phyloP scores from a whole-genome alignment of 2,888 invertebrate species.

The Scotopteryx bipunctaria region DNA sequence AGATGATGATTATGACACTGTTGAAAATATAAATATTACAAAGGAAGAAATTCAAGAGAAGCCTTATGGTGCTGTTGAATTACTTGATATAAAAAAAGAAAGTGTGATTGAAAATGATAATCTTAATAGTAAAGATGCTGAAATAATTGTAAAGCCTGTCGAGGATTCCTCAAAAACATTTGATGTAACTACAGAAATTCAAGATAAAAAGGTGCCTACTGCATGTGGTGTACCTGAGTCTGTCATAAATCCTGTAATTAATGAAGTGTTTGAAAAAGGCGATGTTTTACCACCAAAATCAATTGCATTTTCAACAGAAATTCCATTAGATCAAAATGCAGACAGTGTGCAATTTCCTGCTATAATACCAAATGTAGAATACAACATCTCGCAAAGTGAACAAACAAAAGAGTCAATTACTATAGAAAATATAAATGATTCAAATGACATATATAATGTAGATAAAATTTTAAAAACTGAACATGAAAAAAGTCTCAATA shows the following conservation, averaged over 20 bases:
- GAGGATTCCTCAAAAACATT: not conserved
- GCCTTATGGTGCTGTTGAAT: not conserved
- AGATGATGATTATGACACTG: not conserved
- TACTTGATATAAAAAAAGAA: not conserved
- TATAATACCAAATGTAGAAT: slow-evolving; percentile 1
- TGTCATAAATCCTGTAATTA: not conserved
- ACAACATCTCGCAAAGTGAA: not conserved
- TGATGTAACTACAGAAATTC: slow-evolving; percentile 2
- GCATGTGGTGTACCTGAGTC: not conserved
- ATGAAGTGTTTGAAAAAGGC: not conserved
- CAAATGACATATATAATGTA: not conserved
- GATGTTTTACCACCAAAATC: not conserved
- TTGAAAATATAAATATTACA: not conserved
- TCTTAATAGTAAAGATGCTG: not conserved
- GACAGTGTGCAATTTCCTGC: not conserved
- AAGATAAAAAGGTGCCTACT: not conserved
- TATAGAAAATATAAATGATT: slow-evolving; percentile 5
- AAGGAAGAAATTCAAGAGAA: not conserved
- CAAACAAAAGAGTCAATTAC: not conserved
- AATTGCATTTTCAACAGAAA: not conserved
- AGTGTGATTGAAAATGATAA: not conserved
- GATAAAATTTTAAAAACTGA: not conserved
- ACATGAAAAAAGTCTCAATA: not conserved
- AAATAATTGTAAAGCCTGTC: slow-evolving; percentile 5
- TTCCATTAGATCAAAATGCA: not conserved